Evolutionary conservation across 2,113 vertebrate species (phyloP), one percentile per base, ranked within the genome.

Genomic region (Saccopteryx leptura): DNA sequence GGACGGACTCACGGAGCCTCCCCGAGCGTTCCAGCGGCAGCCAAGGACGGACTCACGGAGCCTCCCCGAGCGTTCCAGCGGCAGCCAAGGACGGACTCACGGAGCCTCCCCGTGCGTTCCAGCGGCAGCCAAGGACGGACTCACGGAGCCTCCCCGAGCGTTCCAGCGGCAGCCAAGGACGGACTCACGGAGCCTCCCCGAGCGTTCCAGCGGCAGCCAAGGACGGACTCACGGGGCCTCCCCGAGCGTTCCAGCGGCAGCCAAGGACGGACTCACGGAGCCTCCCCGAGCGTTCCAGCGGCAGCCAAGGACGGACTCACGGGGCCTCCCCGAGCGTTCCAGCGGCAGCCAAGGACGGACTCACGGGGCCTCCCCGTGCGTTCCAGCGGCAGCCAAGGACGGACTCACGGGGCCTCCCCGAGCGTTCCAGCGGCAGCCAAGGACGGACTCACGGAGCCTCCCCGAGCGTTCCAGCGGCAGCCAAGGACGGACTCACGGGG

Each of bases 51-150:
- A 89, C 60, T 46, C 92, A 82, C 56, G 0, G 14, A 13, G 91
- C 83, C 72, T 66, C 58, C 88, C 68, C 60, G 13, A 39, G 39
- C 39, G 39, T 39, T 39, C 39, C 39, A 39, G 39, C 39, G 39
- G n/a, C 88, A 75, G 61, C 33, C 84, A 94, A 90, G 24, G 24
- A 69, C 88, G 96, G n/a, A 89, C 60, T 46, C 92, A 82, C 56
- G 0, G 14, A 13, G 91, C 83, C 72, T 66, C 58, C 88, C 68
- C 60, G 13, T 2, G 39, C 39, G 39, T 39, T 39, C 39, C 39
- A 39, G 39, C 39, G 39, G n/a, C 88, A 75, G 61, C 33, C 84
- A 94, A 90, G 24, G 24, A 69, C 88, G 96, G n/a, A 89, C 60
- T 46, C 92, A 82, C 56, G 0, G 14, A 13, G 91, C 83, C 72